Evolutionary conservation across 2,113 vertebrate species (phyloP).

Genomic region (Diglossa brunneiventris): DNA sequence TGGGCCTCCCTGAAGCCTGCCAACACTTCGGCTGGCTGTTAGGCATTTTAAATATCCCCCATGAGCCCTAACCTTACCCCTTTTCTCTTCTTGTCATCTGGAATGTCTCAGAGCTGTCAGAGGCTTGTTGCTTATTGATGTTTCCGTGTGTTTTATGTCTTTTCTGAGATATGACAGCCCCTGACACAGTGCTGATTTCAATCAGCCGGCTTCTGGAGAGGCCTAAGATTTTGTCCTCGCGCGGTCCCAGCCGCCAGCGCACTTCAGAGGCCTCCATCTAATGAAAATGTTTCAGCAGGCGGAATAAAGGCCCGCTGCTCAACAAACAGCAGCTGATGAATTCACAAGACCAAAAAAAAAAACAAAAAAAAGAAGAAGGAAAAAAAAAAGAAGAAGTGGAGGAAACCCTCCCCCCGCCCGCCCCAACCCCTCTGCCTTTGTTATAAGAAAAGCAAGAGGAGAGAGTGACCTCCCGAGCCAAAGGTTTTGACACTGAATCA

Average conservation of each 20-base stretch:
- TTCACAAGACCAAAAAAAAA: constrained; percentile 72
- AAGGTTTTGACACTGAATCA: constrained; percentile 97
- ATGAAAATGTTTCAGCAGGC: constrained; percentile 94
- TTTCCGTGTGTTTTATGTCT: constrained; percentile 99
- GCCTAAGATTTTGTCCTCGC: constrained; percentile 72
- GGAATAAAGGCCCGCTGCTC: constrained; percentile 78
- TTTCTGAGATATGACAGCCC: constrained; percentile 93
- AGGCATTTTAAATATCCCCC: constrained; percentile 90
- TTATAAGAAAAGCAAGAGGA: constrained; percentile 89
- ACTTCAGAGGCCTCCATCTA: constrained; percentile 82
- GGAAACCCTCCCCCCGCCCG: background rate
- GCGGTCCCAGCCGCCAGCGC: constrained; percentile 70
- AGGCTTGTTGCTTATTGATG: constrained; percentile 99
- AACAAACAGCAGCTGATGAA: constrained; percentile 81
- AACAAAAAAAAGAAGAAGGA: background rate
- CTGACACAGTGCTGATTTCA: constrained; percentile 97
- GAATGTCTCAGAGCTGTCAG: constrained; percentile 93
- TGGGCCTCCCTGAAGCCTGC: constrained; percentile 87
- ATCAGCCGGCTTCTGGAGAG: constrained; percentile 88
- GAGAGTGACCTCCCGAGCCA: constrained; percentile 89
- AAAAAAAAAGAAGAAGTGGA: constrained; percentile 39
- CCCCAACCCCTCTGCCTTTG: constrained; percentile 77
- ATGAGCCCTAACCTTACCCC: constrained; percentile 93
- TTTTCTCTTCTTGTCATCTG: constrained; percentile 88
- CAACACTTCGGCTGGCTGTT: constrained; percentile 89